Evolutionary conservation across 2,888 invertebrate genomes (phyloP).

Genomic region (Acronicta aceris): DNA sequence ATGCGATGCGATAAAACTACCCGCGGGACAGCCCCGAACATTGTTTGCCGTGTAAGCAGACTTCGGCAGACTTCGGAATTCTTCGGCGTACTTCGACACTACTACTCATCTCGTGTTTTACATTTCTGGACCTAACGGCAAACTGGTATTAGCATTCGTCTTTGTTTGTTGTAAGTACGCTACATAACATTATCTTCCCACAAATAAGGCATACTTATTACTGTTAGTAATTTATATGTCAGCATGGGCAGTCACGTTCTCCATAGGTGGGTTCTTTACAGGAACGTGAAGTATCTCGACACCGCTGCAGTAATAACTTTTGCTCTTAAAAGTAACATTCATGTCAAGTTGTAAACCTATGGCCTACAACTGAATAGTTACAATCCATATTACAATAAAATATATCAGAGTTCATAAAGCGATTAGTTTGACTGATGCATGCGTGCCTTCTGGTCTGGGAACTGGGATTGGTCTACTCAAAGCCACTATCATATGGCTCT

Average conservation of each 20-base stretch:
- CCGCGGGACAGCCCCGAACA: conserved; percentile 33
- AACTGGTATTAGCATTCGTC: conserved; percentile 32
- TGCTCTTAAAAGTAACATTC: conserved; percentile 44
- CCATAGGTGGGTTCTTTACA: conserved; percentile 27
- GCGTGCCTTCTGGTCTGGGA: too few relatives aligned
- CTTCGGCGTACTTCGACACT: conserved; percentile 29
- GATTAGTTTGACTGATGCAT: background rate
- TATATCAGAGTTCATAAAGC: conserved; percentile 11
- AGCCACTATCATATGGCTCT: too few relatives aligned
- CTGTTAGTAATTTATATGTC: conserved; percentile 45
- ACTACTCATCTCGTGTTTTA: conserved; percentile 35
- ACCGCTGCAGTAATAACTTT: conserved; percentile 48
- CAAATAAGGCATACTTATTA: conserved; percentile 35
- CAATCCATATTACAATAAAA: conserved; percentile 13
- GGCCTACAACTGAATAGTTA: conserved; percentile 13
- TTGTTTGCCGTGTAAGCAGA: conserved; percentile 42
- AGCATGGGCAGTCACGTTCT: conserved; percentile 48
- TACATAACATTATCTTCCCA: conserved; percentile 21
- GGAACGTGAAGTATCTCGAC: conserved; percentile 32
- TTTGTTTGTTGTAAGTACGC: conserved; percentile 31
- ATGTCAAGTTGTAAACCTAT: conserved; percentile 22
- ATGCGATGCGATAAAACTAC: conserved; percentile 46
- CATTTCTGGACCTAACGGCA: conserved; percentile 48
- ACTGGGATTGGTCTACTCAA: too few relatives aligned
- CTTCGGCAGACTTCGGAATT: conserved; percentile 32